Percentiles rank a stretch among this genome's conserved stretches.
Evolutionary conservation across 2,888 invertebrate genomes (phyloP).

Genomic region (Scelioninae gen. 1): DNA sequence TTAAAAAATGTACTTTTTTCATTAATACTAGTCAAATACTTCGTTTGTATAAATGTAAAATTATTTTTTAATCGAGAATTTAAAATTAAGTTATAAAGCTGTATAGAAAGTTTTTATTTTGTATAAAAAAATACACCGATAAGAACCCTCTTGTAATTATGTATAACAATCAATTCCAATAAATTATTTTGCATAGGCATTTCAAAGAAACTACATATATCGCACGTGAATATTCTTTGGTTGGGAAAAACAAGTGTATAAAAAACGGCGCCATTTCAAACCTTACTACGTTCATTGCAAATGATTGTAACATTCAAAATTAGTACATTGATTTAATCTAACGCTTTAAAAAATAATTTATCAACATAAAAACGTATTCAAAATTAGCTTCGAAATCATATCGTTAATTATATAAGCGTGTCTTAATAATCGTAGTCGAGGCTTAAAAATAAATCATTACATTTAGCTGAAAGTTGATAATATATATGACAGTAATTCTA

Average conservation of each 20-base stretch:
- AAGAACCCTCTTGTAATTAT: constrained; percentile 21
- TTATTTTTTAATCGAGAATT: too few relatives aligned
- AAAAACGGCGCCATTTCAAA: constrained; percentile 6
- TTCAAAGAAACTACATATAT: not conserved
- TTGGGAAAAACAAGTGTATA: constrained; percentile 45
- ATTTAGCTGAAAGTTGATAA: constrained; percentile 7
- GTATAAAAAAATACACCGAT: constrained; percentile 12
- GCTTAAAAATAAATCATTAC: constrained; percentile 35
- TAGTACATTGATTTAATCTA: constrained; percentile 31
- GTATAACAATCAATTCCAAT: constrained; percentile 27
- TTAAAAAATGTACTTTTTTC: too few relatives aligned
- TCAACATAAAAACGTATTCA: constrained; percentile 23
- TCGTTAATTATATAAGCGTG: constrained; percentile 29
- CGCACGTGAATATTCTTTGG: constrained; percentile 47
- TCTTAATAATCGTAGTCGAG: constrained; percentile 41
- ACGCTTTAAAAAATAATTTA: constrained; percentile 38
- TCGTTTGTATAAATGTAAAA: too few relatives aligned
- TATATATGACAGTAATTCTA: too few relatives aligned
- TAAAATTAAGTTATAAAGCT: not conserved
- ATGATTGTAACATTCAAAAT: constrained; percentile 55
- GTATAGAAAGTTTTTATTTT: not conserved
- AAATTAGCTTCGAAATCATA: constrained; percentile 34
- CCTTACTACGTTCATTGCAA: constrained; percentile 12
- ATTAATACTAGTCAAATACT: too few relatives aligned
- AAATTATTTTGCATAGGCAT: not conserved